Base-by-base conservation (phyloP, 1,140 invertebrate genomes). In the Camponotus floridanus region DNA sequence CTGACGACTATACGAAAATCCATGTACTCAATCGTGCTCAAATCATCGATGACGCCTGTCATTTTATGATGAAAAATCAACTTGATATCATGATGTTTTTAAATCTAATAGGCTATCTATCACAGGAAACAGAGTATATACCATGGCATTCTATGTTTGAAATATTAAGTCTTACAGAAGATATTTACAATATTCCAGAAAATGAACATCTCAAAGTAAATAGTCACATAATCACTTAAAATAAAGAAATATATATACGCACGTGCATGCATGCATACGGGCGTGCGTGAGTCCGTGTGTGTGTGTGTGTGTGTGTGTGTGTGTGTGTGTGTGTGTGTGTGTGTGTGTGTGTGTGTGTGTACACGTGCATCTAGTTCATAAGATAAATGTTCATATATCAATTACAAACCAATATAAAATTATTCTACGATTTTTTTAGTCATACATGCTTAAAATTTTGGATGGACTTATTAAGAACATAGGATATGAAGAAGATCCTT, bases 11-110 rank as follows among this genome's bases (percentile, higher is more conserved):
- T 86, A 92, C 92, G 2, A 91, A 88, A 2, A 97, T 98, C 71
- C 95, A 97, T 89, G 93, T 96, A 33, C 93, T 96, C 0, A 98
- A 98, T 94, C 95, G 97, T 78, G 97, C 97, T 1, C 97, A 98
- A 92, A 93, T 98, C 1, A 94, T 98, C 5, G 97, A 98, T 88
- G 98, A 98, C 92, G 95, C 55, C 0, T 80, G 31, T 61, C 76
- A 68, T 48, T 5, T 76, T 45, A 36, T 68, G 76, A 6, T 7
- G 0, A 96, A 95, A 70, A 95, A 95, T 13, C 93, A 95, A 31
- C 90, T 97, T 5, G 85, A 91, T 26, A 95, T 96, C 26, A 76
- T 90, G 1, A 93, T 95, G 26, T 96, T 96, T 0, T 93, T 97
- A 15, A 94, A 96, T 3, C 94, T 97, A 1, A 94, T 96, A 0